A percentile compares a stretch with the other conserved stretches of the same genome.
Evolutionary conservation across 2,113 vertebrate genomes (phyloP).

Genomic region (Hystrix cristata): DNA sequence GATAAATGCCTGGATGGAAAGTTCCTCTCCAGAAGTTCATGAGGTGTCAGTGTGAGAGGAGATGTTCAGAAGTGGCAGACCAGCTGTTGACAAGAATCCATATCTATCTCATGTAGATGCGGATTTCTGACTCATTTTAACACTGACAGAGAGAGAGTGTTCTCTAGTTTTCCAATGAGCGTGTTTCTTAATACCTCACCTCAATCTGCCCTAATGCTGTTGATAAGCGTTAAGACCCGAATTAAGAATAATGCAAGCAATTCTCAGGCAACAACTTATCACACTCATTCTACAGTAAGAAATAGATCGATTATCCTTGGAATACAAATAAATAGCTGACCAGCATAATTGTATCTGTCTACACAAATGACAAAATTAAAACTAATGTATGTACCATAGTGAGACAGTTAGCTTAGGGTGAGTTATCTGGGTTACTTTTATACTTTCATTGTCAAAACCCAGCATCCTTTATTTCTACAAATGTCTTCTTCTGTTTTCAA

Average conservation of each 20-base stretch:
- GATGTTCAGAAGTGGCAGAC: background rate
- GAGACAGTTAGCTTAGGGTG: slow-evolving; percentile 73
- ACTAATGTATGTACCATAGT: slow-evolving; percentile 60
- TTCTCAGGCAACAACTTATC: slow-evolving; percentile 66
- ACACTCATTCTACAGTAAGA: slow-evolving; percentile 56
- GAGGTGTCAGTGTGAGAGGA: background rate
- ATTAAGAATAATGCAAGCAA: slow-evolving; percentile 77
- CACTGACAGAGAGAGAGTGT: background rate
- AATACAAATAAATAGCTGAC: slow-evolving; percentile 73
- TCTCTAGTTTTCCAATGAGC: background rate
- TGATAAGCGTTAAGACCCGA: slow-evolving; percentile 63
- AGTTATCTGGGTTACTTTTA: slow-evolving; percentile 61
- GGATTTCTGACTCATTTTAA: slow-evolving; percentile 30
- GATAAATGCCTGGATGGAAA: background rate
- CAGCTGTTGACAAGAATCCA: background rate
- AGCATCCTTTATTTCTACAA: slow-evolving; percentile 65
- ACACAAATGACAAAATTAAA: slow-evolving; percentile 76
- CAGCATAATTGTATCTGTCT: slow-evolving; percentile 79
- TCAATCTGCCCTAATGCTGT: slow-evolving; percentile 56
- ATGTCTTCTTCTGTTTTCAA: slow-evolving; percentile 24
- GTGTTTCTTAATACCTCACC: slow-evolving; percentile 50
- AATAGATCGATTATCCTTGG: slow-evolving; percentile 74
- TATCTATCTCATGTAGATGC: background rate
- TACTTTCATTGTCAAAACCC: slow-evolving; percentile 44
- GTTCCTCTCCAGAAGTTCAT: background rate